Percentiles rank a stretch among this genome's conserved stretches.
Conservation (phyloP, 2,797 vertebrate genomes). For the Lepus townsendii region DNA sequence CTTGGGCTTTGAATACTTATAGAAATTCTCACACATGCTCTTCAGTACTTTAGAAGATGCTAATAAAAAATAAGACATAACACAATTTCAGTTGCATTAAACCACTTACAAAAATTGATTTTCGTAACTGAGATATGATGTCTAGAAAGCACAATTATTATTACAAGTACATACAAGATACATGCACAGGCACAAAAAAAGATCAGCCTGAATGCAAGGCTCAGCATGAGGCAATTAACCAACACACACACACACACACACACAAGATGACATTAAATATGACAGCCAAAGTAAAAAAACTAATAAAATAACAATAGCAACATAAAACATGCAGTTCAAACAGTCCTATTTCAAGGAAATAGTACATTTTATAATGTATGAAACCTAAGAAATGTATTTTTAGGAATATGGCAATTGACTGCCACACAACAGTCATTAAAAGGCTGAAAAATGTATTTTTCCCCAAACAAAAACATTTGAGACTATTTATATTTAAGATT, state of each 20-base stretch:
- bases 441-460: constrained; percentile 36
- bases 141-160: background rate
- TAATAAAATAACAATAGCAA: background rate
- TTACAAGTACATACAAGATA: constrained; percentile 30
- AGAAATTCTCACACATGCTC: constrained; percentile 98
- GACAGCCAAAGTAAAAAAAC: background rate
- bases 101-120: background rate
- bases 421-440: background rate
- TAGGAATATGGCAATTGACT: constrained; percentile 35
- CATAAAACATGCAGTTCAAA: constrained; percentile 64
- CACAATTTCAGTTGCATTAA: constrained; percentile 25
- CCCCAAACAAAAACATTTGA: constrained; percentile 34
- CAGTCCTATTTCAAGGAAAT: background rate
- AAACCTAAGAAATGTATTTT: background rate
- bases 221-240: background rate
- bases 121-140: background rate
- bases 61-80: constrained; percentile 82
- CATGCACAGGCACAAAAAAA: constrained; percentile 67
- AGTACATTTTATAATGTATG: background rate
- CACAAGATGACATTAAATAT: background rate
- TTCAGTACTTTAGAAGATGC: constrained; percentile 97
- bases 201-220: constrained; percentile 60
- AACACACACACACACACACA: background rate
- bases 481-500: constrained; percentile 17
- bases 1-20: constrained; percentile 96